A percentile compares a stretch with the other conserved stretches of the same genome.
Conservation (phyloP, 2,797 vertebrate species). For the Anabacerthia variegaticeps region DNA sequence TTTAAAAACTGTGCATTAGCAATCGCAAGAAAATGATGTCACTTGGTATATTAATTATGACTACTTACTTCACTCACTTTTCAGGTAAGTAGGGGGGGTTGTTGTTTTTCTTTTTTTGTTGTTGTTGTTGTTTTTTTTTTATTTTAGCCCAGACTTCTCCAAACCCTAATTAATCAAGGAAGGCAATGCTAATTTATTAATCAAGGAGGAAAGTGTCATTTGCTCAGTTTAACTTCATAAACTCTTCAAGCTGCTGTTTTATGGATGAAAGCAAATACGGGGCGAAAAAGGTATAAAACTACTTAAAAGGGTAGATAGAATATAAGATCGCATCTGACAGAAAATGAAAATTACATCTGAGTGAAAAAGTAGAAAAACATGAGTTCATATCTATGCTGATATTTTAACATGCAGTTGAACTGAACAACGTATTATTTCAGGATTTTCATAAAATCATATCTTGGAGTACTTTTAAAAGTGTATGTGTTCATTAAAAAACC, state of each 20-base stretch:
- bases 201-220: not conserved
- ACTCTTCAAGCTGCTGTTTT: not conserved
- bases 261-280: not conserved
- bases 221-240: not conserved
- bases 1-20: not conserved
- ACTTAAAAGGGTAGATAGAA: not conserved
- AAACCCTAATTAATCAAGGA: not conserved
- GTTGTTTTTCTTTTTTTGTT: too few relatives aligned
- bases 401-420: not conserved
- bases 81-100: not conserved
- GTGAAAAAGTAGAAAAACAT: not conserved
- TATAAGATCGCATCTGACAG: not conserved
- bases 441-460: not conserved
- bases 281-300: not conserved
- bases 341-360: not conserved
- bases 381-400: not conserved
- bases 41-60: not conserved
- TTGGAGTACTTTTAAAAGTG: not conserved
- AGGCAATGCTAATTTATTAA: not conserved
- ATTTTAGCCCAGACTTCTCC: not conserved
- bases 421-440: not conserved
- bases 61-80: not conserved
- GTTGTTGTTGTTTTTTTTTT: not conserved
- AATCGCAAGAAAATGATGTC: not conserved
- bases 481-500: not conserved